phyloP scores from a whole-genome alignment of 2,797 vertebrate genomes.

The Podarcis siculus region DNA sequence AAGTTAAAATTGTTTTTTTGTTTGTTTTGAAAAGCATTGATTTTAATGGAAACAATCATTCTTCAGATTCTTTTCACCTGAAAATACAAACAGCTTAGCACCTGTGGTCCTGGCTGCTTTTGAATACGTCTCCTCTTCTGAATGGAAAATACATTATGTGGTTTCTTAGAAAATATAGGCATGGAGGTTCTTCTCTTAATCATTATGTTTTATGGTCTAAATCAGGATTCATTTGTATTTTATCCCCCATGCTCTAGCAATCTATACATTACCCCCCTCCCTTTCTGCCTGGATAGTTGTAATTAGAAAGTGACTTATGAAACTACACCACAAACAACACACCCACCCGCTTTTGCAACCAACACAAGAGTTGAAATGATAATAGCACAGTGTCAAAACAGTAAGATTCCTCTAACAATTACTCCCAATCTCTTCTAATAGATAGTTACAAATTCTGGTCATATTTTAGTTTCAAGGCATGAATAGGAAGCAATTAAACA shows the following conservation, averaged over 20 bases:
- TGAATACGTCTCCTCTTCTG: slow-evolving; percentile 24
- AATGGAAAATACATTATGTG: slow-evolving; percentile 29
- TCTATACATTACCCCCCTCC: slow-evolving; percentile 33
- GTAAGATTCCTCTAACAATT: slow-evolving; percentile 21
- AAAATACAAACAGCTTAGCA: neutral
- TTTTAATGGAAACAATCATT: slow-evolving; percentile 27
- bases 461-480: slow-evolving; percentile 20
- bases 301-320: slow-evolving; percentile 69
- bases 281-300: slow-evolving; percentile 27
- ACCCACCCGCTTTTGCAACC: slow-evolving; percentile 31
- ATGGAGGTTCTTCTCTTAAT: slow-evolving; percentile 47
- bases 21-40: neutral
- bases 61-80: neutral
- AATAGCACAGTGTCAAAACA: slow-evolving; percentile 37
- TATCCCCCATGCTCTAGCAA: slow-evolving; percentile 47
- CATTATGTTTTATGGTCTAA: slow-evolving; percentile 61
- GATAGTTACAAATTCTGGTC: slow-evolving; percentile 20
- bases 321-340: slow-evolving; percentile 43
- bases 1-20: neutral
- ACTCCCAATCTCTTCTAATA: slow-evolving; percentile 39
- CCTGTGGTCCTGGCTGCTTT: neutral
- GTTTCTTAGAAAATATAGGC: slow-evolving; percentile 30
- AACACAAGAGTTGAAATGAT: slow-evolving; percentile 26
- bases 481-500: neutral
- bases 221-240: slow-evolving; percentile 48